Base-by-base conservation (phyloP, 2,113 vertebrate genomes). In the Pavo muticus region DNA sequence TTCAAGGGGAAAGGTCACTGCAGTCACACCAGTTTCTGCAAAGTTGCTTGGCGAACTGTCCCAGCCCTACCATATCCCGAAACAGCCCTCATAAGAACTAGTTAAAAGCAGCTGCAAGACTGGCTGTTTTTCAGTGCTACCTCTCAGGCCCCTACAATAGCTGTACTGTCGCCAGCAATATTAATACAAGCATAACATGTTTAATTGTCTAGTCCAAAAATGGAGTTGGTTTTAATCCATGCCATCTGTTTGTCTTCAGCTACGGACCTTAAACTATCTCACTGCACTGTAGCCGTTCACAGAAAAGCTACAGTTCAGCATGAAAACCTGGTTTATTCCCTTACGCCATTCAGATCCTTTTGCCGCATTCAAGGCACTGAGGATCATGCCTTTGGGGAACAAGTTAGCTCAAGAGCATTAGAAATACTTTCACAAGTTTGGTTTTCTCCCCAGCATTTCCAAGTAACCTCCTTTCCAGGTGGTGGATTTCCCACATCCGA, bases 121-220 rank as follows among this genome's bases (percentile, higher is more conserved):
- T 24, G 25, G 48, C 87, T 45, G 14, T 21, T 25, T 47, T 85
- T 67, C 71, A 75, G 2, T 50, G 71, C 42, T 48, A 47, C 50
- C 32, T 80, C 85, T 68, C 68, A 90, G 50, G 13, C 21, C 39
- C 65, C 73, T 77, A 81, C 47, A 88, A 76, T 7, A 44, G 79
- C 52, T 86, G 52, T 71, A 81, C 0, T 45, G 65, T 40, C 79
- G 93, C 85, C 91, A 91, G 47, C 45, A 94, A 74, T 39, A 83
- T 29, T 71, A 94, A 77, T 30, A 90, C 35, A 90, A 81, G 35
- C 60, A 32, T 45, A 65, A 63, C 48, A 74, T 56, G 75, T 54
- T 95, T 91, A 88, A 90, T 80, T 88, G 79, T 84, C 61, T 83
- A 94, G 52, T 64, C 82, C 85, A 90, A 88, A 94, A 95, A 64